Evolutionary conservation across 2,797 vertebrate genomes (phyloP).

Genomic region (Cuculus canorus): DNA sequence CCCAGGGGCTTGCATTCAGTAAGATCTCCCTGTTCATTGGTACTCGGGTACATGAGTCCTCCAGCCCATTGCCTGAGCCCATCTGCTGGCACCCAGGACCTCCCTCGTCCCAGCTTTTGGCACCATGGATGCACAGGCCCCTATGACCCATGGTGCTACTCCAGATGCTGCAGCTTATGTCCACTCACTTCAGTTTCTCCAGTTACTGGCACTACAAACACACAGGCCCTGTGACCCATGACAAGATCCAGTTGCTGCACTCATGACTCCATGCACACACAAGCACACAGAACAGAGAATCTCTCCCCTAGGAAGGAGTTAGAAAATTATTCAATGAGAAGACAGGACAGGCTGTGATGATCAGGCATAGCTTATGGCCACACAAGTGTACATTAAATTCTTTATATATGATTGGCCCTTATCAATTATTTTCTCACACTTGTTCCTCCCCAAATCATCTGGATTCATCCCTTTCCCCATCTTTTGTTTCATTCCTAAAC

Average conservation of each 20-base stretch:
- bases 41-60: accelerated
- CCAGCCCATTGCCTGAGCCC: not conserved
- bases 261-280: not conserved
- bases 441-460: not conserved
- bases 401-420: not conserved
- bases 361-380: not conserved
- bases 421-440: not conserved
- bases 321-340: not conserved
- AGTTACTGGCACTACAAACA: not conserved
- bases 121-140: accelerated
- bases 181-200: not conserved
- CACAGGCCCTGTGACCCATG: not conserved
- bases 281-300: not conserved
- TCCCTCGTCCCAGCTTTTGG: not conserved
- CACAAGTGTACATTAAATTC: not conserved
- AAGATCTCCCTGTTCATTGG: not conserved
- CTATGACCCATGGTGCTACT: too few species aligned
- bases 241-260: not conserved
- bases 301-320: not conserved
- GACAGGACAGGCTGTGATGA: not conserved
- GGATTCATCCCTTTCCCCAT: not conserved
- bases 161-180: not conserved
- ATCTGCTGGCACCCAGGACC: not conserved
- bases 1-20: not conserved
- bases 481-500: not conserved